These are phyloP conservation scores for Apus apus DNA, from an alignment of 2,113 vertebrate species.

Conservation along the genomic window DNA sequence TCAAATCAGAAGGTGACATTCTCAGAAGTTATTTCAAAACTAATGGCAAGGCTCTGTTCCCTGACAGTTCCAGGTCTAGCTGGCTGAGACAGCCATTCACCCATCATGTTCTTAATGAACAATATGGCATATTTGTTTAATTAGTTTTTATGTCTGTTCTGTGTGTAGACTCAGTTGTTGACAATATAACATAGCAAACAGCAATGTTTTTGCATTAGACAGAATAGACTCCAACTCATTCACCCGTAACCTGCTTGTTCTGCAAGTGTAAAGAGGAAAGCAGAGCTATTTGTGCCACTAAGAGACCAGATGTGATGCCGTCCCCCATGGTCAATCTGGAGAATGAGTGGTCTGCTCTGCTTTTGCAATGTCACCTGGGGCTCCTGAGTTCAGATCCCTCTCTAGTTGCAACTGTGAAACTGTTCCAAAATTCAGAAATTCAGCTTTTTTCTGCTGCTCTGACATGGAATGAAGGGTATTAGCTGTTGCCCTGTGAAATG, in stretches of 20 bases:
- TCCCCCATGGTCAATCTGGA: neutral
- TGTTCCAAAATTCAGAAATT: neutral
- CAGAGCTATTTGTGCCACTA: neutral
- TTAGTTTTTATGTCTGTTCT: neutral
- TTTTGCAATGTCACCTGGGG: neutral
- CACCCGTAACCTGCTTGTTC: neutral
- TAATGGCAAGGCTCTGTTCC: neutral
- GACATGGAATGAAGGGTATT: neutral
- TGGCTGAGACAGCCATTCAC: neutral
- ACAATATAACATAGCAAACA: neutral
- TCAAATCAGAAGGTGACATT: neutral
- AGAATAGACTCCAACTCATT: neutral
- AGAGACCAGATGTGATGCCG: neutral
- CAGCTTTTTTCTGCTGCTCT: neutral
- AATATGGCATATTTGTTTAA: neutral
- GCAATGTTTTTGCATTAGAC: neutral
- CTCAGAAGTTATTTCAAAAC: neutral
- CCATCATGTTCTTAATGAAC: neutral
- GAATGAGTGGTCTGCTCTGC: neutral
- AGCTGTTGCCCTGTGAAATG: neutral
- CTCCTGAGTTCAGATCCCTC: neutral
- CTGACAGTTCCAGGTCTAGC: neutral
- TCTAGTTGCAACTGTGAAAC: neutral
- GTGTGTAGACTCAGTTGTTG: neutral
- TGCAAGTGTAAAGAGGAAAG: neutral